Percentiles rank a stretch among this genome's conserved stretches.
phyloP scores from a whole-genome alignment of 1,140 invertebrate species.

The Diuraphis noxia region DNA sequence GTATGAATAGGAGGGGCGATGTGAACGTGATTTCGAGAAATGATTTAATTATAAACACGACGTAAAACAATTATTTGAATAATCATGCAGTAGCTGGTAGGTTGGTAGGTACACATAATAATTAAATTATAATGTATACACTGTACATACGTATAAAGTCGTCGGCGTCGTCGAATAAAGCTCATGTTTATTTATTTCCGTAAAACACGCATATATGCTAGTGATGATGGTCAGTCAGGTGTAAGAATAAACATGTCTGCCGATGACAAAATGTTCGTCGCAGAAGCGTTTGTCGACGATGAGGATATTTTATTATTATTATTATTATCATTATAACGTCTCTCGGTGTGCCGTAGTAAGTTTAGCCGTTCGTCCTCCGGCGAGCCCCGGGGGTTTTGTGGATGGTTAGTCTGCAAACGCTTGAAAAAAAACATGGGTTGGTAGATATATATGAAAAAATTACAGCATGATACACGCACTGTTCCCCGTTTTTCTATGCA shows the following conservation, averaged over 20 bases:
- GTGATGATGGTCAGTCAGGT: background rate
- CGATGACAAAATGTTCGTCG: background rate
- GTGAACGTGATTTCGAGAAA: background rate
- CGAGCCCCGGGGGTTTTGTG: background rate
- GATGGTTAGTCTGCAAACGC: background rate
- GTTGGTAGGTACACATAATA: background rate
- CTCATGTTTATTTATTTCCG: conserved; percentile 25
- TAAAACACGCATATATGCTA: background rate
- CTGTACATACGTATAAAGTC: background rate
- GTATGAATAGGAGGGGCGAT: background rate
- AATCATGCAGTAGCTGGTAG: background rate
- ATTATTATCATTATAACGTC: background rate
- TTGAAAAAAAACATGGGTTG: too few species aligned
- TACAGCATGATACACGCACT: background rate
- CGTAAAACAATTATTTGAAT: conserved; percentile 2
- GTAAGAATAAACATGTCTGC: conserved; percentile 9
- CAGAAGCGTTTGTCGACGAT: background rate
- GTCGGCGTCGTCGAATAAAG: background rate
- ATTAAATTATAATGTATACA: background rate
- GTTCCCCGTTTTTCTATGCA: background rate
- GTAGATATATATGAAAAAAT: background rate
- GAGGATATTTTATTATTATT: background rate
- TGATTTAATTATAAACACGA: conserved; percentile 9
- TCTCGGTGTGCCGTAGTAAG: background rate
- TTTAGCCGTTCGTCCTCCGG: background rate